Evolutionary conservation across 2,797 vertebrate genomes (phyloP).

Genomic region (Atherinosoma microstoma): DNA sequence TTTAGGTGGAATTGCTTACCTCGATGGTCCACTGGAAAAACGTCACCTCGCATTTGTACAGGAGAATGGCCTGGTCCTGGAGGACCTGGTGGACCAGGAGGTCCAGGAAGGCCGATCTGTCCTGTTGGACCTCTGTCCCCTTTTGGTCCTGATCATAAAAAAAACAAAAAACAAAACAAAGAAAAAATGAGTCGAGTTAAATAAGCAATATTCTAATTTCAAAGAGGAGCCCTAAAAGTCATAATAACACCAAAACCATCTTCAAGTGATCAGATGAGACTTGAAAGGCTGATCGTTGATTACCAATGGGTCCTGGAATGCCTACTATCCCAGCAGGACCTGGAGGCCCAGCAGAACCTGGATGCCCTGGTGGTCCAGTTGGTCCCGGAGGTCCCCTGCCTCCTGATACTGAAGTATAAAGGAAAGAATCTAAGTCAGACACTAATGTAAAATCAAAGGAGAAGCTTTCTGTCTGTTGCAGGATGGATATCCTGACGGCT

Average conservation of each 20-base stretch:
- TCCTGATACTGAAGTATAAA: constrained; percentile 32
- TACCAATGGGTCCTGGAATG: constrained; percentile 83
- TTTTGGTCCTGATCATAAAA: constrained; percentile 81
- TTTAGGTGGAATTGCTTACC: constrained; percentile 78
- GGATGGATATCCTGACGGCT: neutral
- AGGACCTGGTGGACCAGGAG: constrained; percentile 85
- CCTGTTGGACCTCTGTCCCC: constrained; percentile 89
- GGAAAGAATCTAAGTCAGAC: neutral
- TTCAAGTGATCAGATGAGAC: constrained; percentile 2
- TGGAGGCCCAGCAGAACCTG: constrained; percentile 81
- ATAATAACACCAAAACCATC: neutral
- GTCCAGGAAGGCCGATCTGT: constrained; percentile 79
- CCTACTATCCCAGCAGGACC: constrained; percentile 88
- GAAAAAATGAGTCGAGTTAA: neutral
- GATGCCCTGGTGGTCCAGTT: constrained; percentile 84
- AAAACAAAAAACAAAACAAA: constrained; percentile 6
- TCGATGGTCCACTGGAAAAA: constrained; percentile 86
- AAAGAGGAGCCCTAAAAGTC: neutral
- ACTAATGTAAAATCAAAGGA: neutral
- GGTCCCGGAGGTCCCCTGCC: constrained; percentile 69
- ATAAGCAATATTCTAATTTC: neutral
- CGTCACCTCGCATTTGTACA: constrained; percentile 82
- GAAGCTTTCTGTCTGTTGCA: neutral
- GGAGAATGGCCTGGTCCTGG: constrained; percentile 29
- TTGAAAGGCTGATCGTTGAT: constrained; percentile 1